These are phyloP conservation scores for Chalcosyrphus nemorum DNA, from an alignment of 2,888 invertebrate species.

Conservation along the genomic window DNA sequence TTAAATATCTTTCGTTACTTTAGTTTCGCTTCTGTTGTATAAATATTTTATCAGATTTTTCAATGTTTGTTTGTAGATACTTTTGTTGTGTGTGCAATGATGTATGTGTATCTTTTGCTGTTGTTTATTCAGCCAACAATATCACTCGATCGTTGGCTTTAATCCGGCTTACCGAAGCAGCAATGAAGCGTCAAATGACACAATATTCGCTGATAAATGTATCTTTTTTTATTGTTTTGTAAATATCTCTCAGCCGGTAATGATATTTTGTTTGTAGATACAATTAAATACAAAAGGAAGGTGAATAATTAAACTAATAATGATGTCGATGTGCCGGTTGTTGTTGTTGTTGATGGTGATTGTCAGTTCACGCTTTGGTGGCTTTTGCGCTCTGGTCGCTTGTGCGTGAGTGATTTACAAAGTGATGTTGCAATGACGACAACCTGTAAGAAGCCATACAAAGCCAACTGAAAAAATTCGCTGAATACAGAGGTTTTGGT, in stretches of 20 bases:
- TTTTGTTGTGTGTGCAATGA: background rate
- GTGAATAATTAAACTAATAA: constrained; percentile 62
- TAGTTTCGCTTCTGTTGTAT: constrained; percentile 64
- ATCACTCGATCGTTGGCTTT: constrained; percentile 1
- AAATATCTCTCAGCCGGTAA: constrained; percentile 42
- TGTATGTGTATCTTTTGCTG: background rate
- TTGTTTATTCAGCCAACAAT: constrained; percentile 2
- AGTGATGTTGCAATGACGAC: constrained; percentile 49
- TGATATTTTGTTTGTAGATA: constrained; percentile 46
- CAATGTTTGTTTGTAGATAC: constrained; percentile 46
- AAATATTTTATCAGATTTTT: constrained; percentile 65
- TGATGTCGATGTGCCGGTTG: constrained; percentile 46
- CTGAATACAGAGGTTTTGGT: background rate
- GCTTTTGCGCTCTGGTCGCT: constrained; percentile 37
- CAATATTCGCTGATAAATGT: constrained; percentile 56
- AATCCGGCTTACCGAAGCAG: constrained; percentile 49
- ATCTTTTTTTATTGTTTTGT: background rate
- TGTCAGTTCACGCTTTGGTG: constrained; percentile 57
- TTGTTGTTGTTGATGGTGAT: constrained; percentile 18
- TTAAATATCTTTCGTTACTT: constrained; percentile 69
- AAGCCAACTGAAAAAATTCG: constrained; percentile 9
- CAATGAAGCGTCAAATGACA: constrained; percentile 67
- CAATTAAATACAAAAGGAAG: constrained; percentile 53
- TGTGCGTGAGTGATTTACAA: constrained; percentile 63
- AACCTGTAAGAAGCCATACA: constrained; percentile 37